Base-by-base conservation (phyloP, 2,113 vertebrate genomes). In the Oophaga pumilio region DNA sequence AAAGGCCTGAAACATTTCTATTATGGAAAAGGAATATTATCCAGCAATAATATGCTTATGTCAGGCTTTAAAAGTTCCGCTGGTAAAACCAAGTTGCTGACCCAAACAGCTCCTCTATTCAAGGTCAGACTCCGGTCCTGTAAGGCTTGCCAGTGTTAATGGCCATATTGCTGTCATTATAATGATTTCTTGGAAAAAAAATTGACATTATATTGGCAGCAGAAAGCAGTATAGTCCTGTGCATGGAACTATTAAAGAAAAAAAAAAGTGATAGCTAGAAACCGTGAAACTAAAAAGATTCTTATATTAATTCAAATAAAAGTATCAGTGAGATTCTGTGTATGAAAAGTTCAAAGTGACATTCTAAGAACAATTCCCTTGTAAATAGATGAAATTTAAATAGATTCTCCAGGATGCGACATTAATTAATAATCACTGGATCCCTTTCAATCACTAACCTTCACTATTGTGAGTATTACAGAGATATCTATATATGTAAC, bases 31-130 rank as follows among this genome's bases (percentile, higher is more conserved):
- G 60, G 80, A 43, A 82, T 68, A 66, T 82, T 82, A 82, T 82
- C 80, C 80, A 3, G 80, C 80, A 68, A 68, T 82, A 66, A 82
- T 82, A 50, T 82, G 60, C 60, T 64, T 64, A 50, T 52, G 33
- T 50, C 33, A 49, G 60, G 60, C 62, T 50, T 66, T 68, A 82
- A 62, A 68, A 66, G 33, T 82, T 82, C 80, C 57, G 80, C 80
- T 1, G 15, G 68, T 82, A 66, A 66, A 43, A 68, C 14, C 20
- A 64, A 82, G 80, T 24, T 52, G 33, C 80, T 82, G 80, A 82
- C 80, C 80, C 80, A 82, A 82, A 82, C 22, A 68, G 80, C 60
- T 68, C n/a, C 60, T 24, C 6, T 62, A 49, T 24, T 17, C 52
- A 24, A 28, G 80, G 80, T 66, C 57, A 68, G 17, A 68, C 33